A percentile compares a stretch with the other conserved stretches of the same genome.
These are phyloP conservation scores for Paragorgia papillata DNA, from an alignment of 92 coral and sea anemone genomes.

Conservation along the genomic window DNA sequence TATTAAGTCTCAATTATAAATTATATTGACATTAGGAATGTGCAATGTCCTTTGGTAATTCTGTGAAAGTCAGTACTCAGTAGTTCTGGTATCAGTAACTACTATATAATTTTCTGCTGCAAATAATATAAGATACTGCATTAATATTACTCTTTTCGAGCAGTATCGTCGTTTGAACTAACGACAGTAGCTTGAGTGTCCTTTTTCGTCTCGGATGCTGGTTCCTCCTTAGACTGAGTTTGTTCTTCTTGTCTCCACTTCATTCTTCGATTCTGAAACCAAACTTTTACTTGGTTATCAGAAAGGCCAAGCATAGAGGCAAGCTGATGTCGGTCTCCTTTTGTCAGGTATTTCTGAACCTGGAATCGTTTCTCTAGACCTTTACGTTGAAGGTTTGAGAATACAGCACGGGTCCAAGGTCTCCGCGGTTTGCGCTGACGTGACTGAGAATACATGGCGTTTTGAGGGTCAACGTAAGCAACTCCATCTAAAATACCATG, in stretches of 20 bases:
- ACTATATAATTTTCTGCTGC: too few species aligned
- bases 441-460: conserved; percentile 53
- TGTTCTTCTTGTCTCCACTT: conserved; percentile 95
- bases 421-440: conserved; percentile 95
- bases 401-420: conserved; percentile 99
- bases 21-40: too few species aligned
- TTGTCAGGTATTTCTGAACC: conserved; percentile 95
- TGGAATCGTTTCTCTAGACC: conserved; percentile 98
- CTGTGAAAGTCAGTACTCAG: too few species aligned
- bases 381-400: conserved; percentile 95
- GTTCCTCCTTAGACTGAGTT: conserved; percentile 2
- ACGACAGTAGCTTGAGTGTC: not conserved
- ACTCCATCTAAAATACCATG: conserved; percentile 3
- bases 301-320: conserved; percentile 97
- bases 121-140: too few species aligned
- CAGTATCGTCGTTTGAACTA: not conserved
- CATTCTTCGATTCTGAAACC: conserved; percentile 99
- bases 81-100: too few species aligned
- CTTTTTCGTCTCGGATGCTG: not conserved
- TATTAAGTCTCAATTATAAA: too few species aligned
- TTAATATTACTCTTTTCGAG: not conserved
- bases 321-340: conserved; percentile 94
- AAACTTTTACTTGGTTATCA: conserved; percentile 97
- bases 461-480: conserved; percentile 28
- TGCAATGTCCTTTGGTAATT: too few species aligned